These are phyloP conservation scores for Epizoanthus rinbou DNA, from an alignment of 92 coral and sea anemone species.

Conservation along the genomic window DNA sequence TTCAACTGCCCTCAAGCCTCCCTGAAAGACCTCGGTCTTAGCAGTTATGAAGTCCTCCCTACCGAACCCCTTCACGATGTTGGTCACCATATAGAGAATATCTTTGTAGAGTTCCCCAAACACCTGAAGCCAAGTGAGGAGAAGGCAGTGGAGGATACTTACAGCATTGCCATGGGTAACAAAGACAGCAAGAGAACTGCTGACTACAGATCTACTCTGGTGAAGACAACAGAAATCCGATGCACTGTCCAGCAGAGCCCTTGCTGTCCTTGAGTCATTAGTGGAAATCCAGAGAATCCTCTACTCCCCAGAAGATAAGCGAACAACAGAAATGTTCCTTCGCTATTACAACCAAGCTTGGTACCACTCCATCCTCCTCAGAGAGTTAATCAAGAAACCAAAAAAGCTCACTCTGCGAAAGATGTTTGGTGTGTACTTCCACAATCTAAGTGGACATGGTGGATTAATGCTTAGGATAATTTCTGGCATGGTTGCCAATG, in stretches of 20 bases:
- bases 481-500: slow-evolving; percentile 61
- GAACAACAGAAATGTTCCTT: slow-evolving; percentile 28
- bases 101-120: slow-evolving; percentile 37
- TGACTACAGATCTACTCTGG: slow-evolving; percentile 36
- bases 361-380: slow-evolving; percentile 51
- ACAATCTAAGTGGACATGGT: slow-evolving; percentile 54
- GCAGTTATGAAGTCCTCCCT: slow-evolving; percentile 43
- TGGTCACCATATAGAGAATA: too few relatives aligned
- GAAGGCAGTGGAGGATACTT: slow-evolving; percentile 7
- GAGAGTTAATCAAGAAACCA: slow-evolving; percentile 10
- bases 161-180: neutral
- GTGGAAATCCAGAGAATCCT: slow-evolving; percentile 53
- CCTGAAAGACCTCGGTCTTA: slow-evolving; percentile 39
- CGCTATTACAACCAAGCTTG: slow-evolving; percentile 28
- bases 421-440: slow-evolving; percentile 55
- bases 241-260: slow-evolving; percentile 33
- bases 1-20: slow-evolving; percentile 44
- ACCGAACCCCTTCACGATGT: too few relatives aligned
- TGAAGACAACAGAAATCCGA: slow-evolving; percentile 50
- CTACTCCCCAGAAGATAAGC: slow-evolving; percentile 40
- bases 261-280: slow-evolving; percentile 40
- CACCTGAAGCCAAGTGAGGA: slow-evolving; percentile 29
- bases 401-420: slow-evolving; percentile 49
- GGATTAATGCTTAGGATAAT: slow-evolving; percentile 56
- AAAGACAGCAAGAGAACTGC: neutral